These are phyloP conservation scores for Bellardia bayeri DNA, from an alignment of 2,888 invertebrate genomes.

Conservation along the genomic window DNA sequence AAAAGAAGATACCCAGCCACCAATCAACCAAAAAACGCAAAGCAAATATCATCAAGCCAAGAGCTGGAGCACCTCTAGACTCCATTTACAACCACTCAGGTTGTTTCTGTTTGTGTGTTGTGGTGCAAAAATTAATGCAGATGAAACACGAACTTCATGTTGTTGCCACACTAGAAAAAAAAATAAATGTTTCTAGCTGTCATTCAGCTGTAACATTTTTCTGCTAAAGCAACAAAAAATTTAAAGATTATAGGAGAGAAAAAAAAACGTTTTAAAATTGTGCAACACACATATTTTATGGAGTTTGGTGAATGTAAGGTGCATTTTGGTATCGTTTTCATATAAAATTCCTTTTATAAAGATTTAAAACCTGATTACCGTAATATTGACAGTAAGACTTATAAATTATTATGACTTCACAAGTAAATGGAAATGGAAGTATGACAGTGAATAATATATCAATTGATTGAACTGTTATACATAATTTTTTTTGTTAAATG, in stretches of 20 bases:
- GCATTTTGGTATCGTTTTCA: slow-evolving; percentile 1
- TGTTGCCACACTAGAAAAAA: not conserved
- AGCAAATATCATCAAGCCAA: slow-evolving; percentile 1
- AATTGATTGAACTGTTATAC: slow-evolving; percentile 2
- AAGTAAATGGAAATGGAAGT: not conserved
- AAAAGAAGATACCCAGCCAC: not conserved
- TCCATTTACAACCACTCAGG: slow-evolving; percentile 18
- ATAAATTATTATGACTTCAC: slow-evolving; percentile 44
- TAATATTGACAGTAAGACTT: slow-evolving; percentile 22
- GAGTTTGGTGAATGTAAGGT: slow-evolving; percentile 12
- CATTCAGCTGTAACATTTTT: slow-evolving; percentile 17
- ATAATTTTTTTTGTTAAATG: slow-evolving; percentile 8
- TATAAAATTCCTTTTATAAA: slow-evolving; percentile 41
- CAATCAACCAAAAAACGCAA: not conserved
- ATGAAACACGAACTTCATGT: slow-evolving; percentile 27
- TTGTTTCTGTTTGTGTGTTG: not conserved
- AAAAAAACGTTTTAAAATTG: not conserved
- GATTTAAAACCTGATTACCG: slow-evolving; percentile 29
- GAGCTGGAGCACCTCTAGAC: not conserved
- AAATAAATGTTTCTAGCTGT: slow-evolving; percentile 28
- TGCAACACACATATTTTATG: not conserved
- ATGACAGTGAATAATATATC: slow-evolving; percentile 14
- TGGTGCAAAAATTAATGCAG: slow-evolving; percentile 40
- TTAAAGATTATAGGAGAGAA: not conserved
- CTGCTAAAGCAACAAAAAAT: not conserved